Percentiles rank a stretch among this genome's conserved stretches.
phyloP scores from a whole-genome alignment of 2,888 invertebrate species.

The Andrena haemorrhoa region DNA sequence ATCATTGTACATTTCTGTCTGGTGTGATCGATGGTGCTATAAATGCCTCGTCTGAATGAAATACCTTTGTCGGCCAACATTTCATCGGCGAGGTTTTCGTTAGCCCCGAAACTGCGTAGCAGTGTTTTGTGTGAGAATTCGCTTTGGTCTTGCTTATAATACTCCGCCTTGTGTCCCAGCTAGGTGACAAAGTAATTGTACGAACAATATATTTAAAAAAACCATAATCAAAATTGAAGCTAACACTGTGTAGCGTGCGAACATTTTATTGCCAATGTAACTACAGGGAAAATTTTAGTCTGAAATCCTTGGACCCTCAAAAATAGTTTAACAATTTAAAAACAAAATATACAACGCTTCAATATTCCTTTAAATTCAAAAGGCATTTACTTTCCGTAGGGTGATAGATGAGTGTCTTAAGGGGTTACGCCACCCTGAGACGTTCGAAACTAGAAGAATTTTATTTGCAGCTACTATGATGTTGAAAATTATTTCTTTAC shows the following conservation, averaged over 20 bases:
- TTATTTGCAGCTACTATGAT: too few relatives aligned
- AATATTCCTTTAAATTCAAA: background rate
- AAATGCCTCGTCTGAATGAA: constrained; percentile 44
- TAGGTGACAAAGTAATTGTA: constrained; percentile 80
- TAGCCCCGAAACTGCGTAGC: constrained; percentile 90
- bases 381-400: too few relatives aligned
- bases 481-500: too few relatives aligned
- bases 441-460: too few relatives aligned
- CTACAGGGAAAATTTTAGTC: too few relatives aligned
- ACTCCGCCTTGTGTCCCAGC: constrained; percentile 93
- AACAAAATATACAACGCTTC: background rate
- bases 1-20: constrained; percentile 29
- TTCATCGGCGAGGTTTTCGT: constrained; percentile 88
- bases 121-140: constrained; percentile 90
- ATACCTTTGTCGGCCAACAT: constrained; percentile 93
- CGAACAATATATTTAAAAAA: background rate
- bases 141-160: constrained; percentile 89
- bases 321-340: too few relatives aligned
- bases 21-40: constrained; percentile 40
- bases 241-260: too few relatives aligned
- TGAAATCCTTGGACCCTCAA: too few relatives aligned
- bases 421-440: too few relatives aligned
- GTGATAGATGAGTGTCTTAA: background rate
- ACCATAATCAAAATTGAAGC: background rate
- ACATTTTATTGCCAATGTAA: too few relatives aligned